Base-by-base conservation (phyloP, 2,113 vertebrate species). In the Pomatostomus ruficeps region DNA sequence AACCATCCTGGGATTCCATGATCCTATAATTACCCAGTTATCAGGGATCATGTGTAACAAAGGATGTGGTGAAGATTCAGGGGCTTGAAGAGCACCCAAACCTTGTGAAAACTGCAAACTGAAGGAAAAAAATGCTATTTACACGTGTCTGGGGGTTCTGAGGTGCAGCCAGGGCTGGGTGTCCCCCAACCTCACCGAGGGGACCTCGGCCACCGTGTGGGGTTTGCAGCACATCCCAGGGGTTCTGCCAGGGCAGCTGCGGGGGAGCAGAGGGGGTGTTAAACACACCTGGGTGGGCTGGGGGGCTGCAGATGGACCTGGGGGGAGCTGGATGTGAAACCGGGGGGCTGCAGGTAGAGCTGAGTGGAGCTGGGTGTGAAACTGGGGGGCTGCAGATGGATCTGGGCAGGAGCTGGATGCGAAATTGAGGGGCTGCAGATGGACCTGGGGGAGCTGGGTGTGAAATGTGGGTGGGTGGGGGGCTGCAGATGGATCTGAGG, bases 81-180 rank as follows among this genome's bases (percentile, higher is more conserved):
- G 11, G 49, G 12, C 57, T 33, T 2, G 2, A 10, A 12, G 16
- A 29, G 51, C 46, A 4, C 5, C 8, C 19, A 1, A 1, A 9
- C 28, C 49, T 25, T 9, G 31, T 3, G 6, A 31, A 13, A 70
- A 31, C 12, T 9, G 13, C 35, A 24, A 26, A 42, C 0, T 8
- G 8, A 45, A 54, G 25, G 4, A 2, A 23, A 16, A 21, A 65
- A 8, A 2, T 1, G 0, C 12, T n/a, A 3, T 33, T 62, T 19
- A n/a, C 3, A 12, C 0, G 0, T 0, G 5, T 3, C 12, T 33
- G 26, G 10, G 24, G 19, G 25, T 8, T 24, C 6, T 20, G 42
- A 54, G 46, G 15, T 4, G 35, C 40, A 24, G 45, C 1, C 2
- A 40, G 31, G 24, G n/a, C 7, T 33, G 33, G 0, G 3, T 4